phyloP scores from a whole-genome alignment of 2,888 invertebrate genomes.

The Romanomermis culicivorax region DNA sequence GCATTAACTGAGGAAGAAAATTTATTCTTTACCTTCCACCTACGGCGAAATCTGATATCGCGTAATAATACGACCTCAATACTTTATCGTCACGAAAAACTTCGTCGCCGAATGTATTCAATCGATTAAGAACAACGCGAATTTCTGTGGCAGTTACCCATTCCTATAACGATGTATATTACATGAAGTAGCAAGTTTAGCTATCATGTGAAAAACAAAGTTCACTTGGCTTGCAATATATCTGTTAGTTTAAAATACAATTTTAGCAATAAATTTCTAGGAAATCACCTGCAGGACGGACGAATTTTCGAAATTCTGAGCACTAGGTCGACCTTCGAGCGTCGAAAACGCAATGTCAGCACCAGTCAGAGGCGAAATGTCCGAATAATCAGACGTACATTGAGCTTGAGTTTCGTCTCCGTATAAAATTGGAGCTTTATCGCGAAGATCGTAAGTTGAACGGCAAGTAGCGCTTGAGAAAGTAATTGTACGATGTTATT shows the following conservation, averaged over 20 bases:
- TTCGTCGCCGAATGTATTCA: conserved; percentile 97
- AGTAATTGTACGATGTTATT: conserved; percentile 12
- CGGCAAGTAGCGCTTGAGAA: conserved; percentile 59
- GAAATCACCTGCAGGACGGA: conserved; percentile 56
- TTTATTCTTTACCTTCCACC: conserved; percentile 47
- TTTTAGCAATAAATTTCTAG: too few relatives aligned
- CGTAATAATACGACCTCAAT: conserved; percentile 84
- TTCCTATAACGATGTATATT: too few relatives aligned
- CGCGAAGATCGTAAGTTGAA: conserved; percentile 65
- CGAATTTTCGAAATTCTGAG: conserved; percentile 70
- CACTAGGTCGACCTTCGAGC: conserved; percentile 74
- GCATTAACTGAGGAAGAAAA: too few relatives aligned
- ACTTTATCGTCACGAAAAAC: conserved; percentile 74
- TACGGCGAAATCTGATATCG: conserved; percentile 44
- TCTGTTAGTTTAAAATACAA: too few relatives aligned
- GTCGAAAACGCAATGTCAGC: conserved; percentile 88
- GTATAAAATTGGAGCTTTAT: conserved; percentile 47
- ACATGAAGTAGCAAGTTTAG: too few relatives aligned
- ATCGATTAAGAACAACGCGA: conserved; percentile 61
- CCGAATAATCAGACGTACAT: conserved; percentile 95
- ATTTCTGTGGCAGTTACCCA: conserved; percentile 95
- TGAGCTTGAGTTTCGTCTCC: conserved; percentile 70
- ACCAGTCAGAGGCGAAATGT: conserved; percentile 78
- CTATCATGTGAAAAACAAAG: too few relatives aligned
- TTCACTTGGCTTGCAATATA: too few relatives aligned